phyloP scores from a whole-genome alignment of 2,113 vertebrate species.

The Zeus faber region DNA sequence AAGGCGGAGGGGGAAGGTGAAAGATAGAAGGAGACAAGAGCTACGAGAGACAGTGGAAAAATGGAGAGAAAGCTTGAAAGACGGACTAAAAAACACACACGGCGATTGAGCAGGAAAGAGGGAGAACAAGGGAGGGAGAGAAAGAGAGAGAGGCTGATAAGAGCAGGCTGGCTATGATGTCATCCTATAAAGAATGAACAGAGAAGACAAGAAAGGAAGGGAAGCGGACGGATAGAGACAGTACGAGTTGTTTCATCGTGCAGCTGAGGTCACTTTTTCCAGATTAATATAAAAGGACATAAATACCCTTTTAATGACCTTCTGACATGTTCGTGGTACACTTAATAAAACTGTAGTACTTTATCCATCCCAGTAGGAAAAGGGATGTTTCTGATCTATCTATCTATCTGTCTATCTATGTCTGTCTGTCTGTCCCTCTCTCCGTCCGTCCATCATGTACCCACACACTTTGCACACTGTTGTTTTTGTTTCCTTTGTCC shows the following conservation, averaged over 20 bases:
- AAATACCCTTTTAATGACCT: neutral
- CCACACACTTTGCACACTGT: no score
- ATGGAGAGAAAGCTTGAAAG: neutral
- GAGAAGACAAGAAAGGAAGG: constrained; percentile 1
- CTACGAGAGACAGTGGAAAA: constrained; percentile 11
- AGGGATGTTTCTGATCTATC: no score
- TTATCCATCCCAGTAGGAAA: neutral
- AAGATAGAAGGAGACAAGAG: constrained; percentile 9
- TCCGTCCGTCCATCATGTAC: no score
- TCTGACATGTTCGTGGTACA: neutral
- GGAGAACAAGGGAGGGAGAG: constrained; percentile 3
- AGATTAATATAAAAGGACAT: neutral
- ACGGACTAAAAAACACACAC: no score
- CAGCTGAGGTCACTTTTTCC: no score
- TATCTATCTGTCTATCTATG: no score
- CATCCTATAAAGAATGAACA: neutral
- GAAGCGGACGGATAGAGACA: neutral
- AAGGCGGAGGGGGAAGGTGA: no score
- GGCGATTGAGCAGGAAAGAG: no score
- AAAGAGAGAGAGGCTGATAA: constrained; percentile 20
- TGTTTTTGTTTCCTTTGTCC: no score
- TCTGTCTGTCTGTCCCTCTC: no score
- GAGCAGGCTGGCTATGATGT: neutral
- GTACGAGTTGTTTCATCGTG: neutral
- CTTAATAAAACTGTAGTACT: neutral